Evolutionary conservation across 2,797 vertebrate genomes (phyloP).

Genomic region (Hyperoplus immaculatus): DNA sequence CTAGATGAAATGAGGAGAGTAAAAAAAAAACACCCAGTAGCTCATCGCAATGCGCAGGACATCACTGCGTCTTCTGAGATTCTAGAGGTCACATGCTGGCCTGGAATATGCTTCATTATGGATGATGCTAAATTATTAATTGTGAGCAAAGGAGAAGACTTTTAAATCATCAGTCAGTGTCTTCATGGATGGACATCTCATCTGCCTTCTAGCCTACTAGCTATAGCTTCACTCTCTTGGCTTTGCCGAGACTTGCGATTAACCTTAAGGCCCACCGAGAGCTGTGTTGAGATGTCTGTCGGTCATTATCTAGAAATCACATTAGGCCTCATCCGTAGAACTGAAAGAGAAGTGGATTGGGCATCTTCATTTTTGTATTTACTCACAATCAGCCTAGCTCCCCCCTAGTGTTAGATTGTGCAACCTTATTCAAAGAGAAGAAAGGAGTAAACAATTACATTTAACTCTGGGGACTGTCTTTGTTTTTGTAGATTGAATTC

Average conservation of each 20-base stretch:
- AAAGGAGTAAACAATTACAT: background rate
- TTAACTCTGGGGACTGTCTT: background rate
- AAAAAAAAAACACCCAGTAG: background rate
- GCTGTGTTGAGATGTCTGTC: background rate
- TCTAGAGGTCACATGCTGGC: slow-evolving; percentile 30
- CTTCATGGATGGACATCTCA: background rate
- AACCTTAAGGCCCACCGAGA: background rate
- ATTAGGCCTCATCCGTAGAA: background rate
- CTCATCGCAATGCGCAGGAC: slow-evolving; percentile 2
- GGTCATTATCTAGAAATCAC: background rate
- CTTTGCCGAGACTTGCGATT: background rate
- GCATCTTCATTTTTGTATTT: background rate
- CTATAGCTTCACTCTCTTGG: background rate
- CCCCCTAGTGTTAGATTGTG: slow-evolving; percentile 5
- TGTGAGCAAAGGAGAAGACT: background rate
- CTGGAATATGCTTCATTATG: slow-evolving; percentile 20
- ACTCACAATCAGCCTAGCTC: background rate
- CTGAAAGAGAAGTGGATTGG: background rate
- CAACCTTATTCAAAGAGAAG: background rate
- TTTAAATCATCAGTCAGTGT: background rate
- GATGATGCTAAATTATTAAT: slow-evolving; percentile 48
- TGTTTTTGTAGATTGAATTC: background rate
- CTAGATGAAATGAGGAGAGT: background rate
- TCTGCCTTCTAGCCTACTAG: background rate
- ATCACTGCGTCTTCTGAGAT: slow-evolving; percentile 22